Conservation (phyloP, 2,113 vertebrate genomes). For the Pomatostomus ruficeps region DNA sequence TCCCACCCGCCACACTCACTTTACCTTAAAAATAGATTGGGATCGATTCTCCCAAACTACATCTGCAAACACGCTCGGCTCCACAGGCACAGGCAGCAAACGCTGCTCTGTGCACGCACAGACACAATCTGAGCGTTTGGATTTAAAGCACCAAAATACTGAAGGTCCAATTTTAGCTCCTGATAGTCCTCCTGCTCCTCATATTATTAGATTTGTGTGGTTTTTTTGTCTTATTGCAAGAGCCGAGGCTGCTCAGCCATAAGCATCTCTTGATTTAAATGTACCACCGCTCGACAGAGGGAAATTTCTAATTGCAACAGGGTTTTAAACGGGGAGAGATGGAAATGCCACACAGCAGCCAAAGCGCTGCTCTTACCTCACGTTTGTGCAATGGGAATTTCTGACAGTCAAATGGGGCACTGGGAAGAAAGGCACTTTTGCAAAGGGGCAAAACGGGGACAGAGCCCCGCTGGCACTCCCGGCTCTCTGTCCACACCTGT, state of each 20-base stretch:
- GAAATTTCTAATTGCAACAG: background rate
- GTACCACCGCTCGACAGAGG: background rate
- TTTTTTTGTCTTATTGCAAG: background rate
- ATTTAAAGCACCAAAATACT: background rate
- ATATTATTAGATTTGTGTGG: background rate
- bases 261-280: background rate
- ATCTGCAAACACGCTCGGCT: slow-evolving; percentile 14
- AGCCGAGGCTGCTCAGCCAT: background rate
- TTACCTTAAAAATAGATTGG: slow-evolving; percentile 47
- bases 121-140: background rate
- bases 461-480: rapidly evolving
- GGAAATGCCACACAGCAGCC: background rate
- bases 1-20: slow-evolving; percentile 51
- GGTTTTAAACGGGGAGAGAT: background rate
- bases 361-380: background rate
- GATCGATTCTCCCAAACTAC: slow-evolving; percentile 29
- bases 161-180: slow-evolving; percentile 16
- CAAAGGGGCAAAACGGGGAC: background rate
- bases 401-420: background rate
- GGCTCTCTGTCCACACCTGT: background rate
- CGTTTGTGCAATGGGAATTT: background rate
- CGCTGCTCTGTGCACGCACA: background rate
- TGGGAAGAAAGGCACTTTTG: background rate
- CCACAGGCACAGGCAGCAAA: background rate
- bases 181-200: background rate